phyloP scores from a whole-genome alignment of 2,113 vertebrate species.

The Eurystomus gularis region DNA sequence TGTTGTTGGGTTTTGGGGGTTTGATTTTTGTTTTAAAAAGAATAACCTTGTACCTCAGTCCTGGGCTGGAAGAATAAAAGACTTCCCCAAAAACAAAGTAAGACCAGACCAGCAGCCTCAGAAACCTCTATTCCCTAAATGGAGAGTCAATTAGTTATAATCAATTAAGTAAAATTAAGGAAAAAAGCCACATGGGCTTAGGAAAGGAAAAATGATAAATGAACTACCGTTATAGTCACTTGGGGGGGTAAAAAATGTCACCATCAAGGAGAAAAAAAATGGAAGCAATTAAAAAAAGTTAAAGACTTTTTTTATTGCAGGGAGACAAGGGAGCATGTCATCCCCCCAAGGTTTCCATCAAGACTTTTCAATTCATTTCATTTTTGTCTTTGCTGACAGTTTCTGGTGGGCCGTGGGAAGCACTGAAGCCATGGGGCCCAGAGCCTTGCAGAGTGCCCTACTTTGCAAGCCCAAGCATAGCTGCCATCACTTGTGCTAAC shows the following conservation, averaged over 20 bases:
- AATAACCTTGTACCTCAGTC: conserved; percentile 21
- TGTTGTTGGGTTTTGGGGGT: neutral
- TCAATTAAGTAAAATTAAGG: conserved; percentile 69
- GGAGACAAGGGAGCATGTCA: neutral
- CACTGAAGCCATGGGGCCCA: neutral
- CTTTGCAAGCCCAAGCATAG: neutral
- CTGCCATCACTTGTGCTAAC: neutral
- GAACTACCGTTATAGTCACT: neutral
- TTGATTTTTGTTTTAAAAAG: neutral
- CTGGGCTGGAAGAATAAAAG: neutral
- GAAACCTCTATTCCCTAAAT: conserved; percentile 39
- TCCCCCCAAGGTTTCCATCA: neutral
- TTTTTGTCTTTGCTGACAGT: neutral
- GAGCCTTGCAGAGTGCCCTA: neutral
- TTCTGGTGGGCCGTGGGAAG: neutral
- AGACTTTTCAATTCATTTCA: neutral
- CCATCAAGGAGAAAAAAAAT: conserved; percentile 41
- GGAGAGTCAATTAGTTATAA: conserved; percentile 67
- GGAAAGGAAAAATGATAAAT: conserved; percentile 26
- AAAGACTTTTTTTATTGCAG: conserved; percentile 21
- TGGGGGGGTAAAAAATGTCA: neutral
- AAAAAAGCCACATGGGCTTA: conserved; percentile 23
- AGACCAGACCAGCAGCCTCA: neutral
- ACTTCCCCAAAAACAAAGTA: conserved; percentile 9
- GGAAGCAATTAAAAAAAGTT: conserved; percentile 55